Evolutionary conservation across 2,113 vertebrate species (phyloP).

Genomic region (Urocynchramus pylzowi): DNA sequence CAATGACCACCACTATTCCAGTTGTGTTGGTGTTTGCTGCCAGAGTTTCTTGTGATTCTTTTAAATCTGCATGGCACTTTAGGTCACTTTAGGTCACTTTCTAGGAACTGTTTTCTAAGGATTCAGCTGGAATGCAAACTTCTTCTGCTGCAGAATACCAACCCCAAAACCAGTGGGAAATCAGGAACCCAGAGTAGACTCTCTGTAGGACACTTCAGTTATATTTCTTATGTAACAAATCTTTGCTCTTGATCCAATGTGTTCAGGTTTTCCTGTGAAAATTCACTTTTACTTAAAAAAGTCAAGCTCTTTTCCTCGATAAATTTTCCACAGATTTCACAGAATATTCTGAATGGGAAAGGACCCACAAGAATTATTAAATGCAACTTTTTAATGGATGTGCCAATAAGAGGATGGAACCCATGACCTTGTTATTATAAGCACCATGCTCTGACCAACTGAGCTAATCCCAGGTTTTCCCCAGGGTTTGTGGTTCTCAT

Average conservation of each 20-base stretch:
- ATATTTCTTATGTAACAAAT: background rate
- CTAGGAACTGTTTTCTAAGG: background rate
- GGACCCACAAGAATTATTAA: background rate
- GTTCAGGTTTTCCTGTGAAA: background rate
- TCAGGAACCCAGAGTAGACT: background rate
- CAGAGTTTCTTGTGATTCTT: background rate
- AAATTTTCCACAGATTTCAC: background rate
- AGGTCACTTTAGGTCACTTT: background rate
- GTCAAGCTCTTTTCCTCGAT: background rate
- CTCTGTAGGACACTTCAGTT: background rate
- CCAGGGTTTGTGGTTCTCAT: background rate
- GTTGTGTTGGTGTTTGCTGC: background rate
- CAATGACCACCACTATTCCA: background rate
- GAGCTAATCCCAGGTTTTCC: background rate
- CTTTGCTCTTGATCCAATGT: background rate
- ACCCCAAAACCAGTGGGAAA: accelerated
- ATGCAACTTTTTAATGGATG: background rate
- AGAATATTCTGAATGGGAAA: background rate
- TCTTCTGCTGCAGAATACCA: background rate
- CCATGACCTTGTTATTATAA: background rate
- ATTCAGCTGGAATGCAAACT: background rate
- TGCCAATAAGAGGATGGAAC: background rate
- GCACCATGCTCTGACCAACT: background rate
- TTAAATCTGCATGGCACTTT: background rate
- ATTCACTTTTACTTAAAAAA: background rate